Evolutionary conservation across 2,797 vertebrate genomes (phyloP), one percentile per base, ranked within the genome.

Genomic region (Champsocephalus esox): DNA sequence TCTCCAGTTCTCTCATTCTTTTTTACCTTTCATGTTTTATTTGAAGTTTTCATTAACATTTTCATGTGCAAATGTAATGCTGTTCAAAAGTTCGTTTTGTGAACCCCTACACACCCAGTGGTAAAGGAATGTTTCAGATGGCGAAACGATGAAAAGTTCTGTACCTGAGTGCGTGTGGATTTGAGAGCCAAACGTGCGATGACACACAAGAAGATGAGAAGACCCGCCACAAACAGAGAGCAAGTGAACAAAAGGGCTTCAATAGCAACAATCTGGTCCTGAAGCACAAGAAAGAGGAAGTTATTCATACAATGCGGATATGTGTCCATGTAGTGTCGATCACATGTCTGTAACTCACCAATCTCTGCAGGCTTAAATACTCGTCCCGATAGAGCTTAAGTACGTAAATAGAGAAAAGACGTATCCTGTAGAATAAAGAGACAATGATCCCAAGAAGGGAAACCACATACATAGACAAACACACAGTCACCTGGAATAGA

Each of bases 391-490:
- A 21, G 21, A 21, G 21, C 21, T 21, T 21, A 21, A 21, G 21
- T 21, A 21, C 21, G 21, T 21, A 21, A 21, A 21, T 21, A 0
- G 0, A 0, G 0, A 88, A 0, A 5, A 6, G 14, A 9, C 0
- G 0, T 1, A 79, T 54, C 69, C 92, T 90, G 75, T 21, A 21
- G 21, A 9, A 0, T 2, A 44, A 0, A 17, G 91, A 88, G 48
- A 92, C 8, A 0, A 85, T 0, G 1, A 88, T 65, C 61, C 88
- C 92, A 5, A 93, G 3, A 28, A 92, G n/a, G 4, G 91, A 69
- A 52, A 92, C 60, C 54, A 92, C 32, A 66, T 92, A 92, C 85
- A 93, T 85, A 66, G 92, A 72, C 85, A 94, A 70, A 79, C 84
- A 92, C 65, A 88, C 75, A 0, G 92, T 93, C 75, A 92, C 89